Evolutionary conservation across 1,140 invertebrate genomes (phyloP).

Genomic region (Camponotus pennsylvanicus): DNA sequence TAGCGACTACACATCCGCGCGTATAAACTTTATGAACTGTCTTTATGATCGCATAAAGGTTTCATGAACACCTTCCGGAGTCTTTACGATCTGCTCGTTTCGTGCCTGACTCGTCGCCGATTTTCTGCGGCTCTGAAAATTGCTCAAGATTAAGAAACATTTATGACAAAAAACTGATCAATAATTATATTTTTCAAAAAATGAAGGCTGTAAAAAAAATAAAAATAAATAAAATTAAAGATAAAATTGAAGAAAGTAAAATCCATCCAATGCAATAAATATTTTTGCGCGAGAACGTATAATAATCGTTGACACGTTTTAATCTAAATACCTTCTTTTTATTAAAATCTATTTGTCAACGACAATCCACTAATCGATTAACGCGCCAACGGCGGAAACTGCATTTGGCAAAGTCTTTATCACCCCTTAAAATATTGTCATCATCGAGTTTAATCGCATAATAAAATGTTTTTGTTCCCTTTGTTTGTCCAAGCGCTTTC

Average conservation of each 20-base stretch:
- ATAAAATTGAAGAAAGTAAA: not conserved
- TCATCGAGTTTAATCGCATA: conserved; percentile 82
- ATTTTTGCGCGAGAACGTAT: not conserved
- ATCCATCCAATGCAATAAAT: not conserved
- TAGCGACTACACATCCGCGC: conserved; percentile 64
- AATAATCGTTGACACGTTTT: not conserved
- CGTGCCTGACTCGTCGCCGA: conserved; percentile 36
- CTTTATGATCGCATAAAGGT: conserved; percentile 72
- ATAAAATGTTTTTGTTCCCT: conserved; percentile 83
- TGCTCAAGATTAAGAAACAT: conserved; percentile 37
- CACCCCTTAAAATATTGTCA: conserved; percentile 77
- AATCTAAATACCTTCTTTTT: not conserved
- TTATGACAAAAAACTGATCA: not conserved
- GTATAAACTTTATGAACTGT: conserved; percentile 71
- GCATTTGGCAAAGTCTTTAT: conserved; percentile 71
- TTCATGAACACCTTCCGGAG: conserved; percentile 60
- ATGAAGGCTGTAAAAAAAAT: not conserved
- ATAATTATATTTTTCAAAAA: not conserved
- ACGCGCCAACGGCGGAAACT: not conserved
- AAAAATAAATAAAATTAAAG: too few species aligned
- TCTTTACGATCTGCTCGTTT: conserved; percentile 63
- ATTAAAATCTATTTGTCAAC: not conserved
- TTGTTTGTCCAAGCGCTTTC: conserved; percentile 78
- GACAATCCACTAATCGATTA: conserved; percentile 5
- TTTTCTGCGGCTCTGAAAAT: conserved; percentile 33